Percentiles rank a stretch among this genome's conserved stretches.
Evolutionary conservation across 2,888 invertebrate genomes (phyloP).

Genomic region (Escarpia spicata): DNA sequence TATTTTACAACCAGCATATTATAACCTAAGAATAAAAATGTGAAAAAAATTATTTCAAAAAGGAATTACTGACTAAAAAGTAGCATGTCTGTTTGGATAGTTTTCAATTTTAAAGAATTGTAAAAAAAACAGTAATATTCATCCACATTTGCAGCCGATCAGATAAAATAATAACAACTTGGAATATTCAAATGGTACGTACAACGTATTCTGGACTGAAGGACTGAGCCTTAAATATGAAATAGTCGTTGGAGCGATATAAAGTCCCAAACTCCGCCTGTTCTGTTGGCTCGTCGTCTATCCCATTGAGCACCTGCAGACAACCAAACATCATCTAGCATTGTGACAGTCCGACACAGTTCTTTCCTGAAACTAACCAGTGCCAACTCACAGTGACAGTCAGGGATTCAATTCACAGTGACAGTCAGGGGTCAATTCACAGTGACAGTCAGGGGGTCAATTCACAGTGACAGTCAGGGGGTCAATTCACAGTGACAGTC

Average conservation of each 20-base stretch:
- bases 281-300: background rate
- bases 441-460: no score
- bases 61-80: background rate
- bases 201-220: constrained; percentile 19
- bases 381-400: background rate
- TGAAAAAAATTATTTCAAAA: background rate
- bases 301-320: background rate
- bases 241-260: constrained; percentile 13
- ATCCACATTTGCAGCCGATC: background rate
- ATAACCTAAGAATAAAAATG: background rate
- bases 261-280: constrained; percentile 22
- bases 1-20: background rate
- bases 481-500: no score
- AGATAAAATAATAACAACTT: background rate
- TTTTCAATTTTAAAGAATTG: background rate
- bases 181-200: background rate
- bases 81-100: background rate
- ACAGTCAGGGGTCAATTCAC: no score
- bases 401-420: no score
- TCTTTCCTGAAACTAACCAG: background rate
- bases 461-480: no score
- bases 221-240: constrained; percentile 13
- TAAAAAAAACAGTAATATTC: background rate
- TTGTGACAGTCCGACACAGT: background rate
- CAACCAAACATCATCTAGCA: background rate